Evolutionary conservation across 2,113 vertebrate species (phyloP).

Genomic region (Willisornis vidua): DNA sequence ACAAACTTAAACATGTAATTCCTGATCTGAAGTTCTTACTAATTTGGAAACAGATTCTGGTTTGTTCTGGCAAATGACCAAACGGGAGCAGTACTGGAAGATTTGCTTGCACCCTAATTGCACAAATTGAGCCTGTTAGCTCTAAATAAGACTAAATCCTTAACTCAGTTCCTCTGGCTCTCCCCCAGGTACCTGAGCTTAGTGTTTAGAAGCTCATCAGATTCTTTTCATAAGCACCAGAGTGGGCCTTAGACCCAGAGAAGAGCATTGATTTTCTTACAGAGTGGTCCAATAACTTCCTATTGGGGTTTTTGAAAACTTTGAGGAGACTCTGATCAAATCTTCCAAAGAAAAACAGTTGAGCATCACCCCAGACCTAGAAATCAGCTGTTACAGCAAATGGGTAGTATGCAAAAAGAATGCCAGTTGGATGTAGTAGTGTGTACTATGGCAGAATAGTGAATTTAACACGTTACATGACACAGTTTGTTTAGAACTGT

Average conservation of each 20-base stretch:
- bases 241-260: neutral
- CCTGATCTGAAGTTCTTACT: neutral
- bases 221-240: neutral
- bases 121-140: neutral
- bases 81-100: neutral
- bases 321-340: neutral
- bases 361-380: neutral
- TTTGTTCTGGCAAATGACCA: slow-evolving; percentile 31
- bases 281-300: neutral
- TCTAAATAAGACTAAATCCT: neutral
- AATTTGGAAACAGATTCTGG: slow-evolving; percentile 1
- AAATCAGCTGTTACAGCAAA: neutral
- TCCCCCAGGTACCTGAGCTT: neutral
- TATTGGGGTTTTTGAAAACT: neutral
- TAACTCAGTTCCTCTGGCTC: neutral
- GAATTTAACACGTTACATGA: neutral
- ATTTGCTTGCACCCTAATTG: neutral
- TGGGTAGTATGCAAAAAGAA: neutral
- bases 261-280: neutral
- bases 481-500: neutral
- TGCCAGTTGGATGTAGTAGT: neutral
- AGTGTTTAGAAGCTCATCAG: neutral
- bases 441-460: neutral
- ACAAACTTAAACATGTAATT: neutral
- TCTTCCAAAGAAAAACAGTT: neutral